Conservation (phyloP, 1,140 invertebrate species). For the Araneus ventricosus region DNA sequence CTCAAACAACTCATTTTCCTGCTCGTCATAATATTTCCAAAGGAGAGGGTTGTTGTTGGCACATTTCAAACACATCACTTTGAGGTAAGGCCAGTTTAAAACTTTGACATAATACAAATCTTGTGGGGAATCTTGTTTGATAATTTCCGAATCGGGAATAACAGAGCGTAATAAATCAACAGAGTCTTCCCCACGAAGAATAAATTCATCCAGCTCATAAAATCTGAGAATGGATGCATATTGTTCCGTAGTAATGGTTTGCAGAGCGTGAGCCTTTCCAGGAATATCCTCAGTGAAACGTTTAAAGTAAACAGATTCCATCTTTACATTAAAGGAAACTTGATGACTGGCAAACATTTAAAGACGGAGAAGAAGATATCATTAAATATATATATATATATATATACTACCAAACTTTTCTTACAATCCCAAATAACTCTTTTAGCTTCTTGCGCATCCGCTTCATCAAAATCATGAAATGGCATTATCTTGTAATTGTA, state of each 20-base stretch:
- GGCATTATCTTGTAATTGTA: not conserved
- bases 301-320: not conserved
- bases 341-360: too few species aligned
- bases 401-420: too few species aligned
- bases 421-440: too few species aligned
- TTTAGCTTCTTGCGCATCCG: too few species aligned
- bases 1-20: not conserved
- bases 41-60: not conserved
- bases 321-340: not conserved
- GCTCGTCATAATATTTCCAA: not conserved
- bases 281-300: not conserved
- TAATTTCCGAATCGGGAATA: not conserved
- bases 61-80: conserved; percentile 8
- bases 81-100: not conserved
- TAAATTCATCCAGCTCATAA: not conserved
- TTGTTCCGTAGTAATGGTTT: conserved; percentile 15
- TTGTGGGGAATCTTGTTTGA: not conserved
- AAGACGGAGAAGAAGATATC: too few species aligned
- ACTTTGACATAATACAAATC: not conserved
- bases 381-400: too few species aligned
- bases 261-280: not conserved
- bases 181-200: not conserved
- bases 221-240: not conserved
- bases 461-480: not conserved
- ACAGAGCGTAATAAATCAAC: not conserved